Percentiles rank a stretch among this genome's conserved stretches.
phyloP scores from a whole-genome alignment of 2,888 invertebrate genomes.

The Leptinotarsa rubiginosa region DNA sequence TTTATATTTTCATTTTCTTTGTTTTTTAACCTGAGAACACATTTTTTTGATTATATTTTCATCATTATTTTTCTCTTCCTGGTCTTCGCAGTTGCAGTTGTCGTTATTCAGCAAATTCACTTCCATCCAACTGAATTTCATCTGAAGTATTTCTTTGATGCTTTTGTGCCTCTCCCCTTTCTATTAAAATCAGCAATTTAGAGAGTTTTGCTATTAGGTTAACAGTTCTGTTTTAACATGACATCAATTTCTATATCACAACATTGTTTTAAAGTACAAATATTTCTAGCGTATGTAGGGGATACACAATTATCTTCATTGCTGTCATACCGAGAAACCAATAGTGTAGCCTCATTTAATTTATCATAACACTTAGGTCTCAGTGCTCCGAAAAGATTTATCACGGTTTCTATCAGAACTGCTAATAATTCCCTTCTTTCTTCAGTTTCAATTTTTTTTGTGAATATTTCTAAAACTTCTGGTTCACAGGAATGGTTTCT shows the following conservation, averaged over 20 bases:
- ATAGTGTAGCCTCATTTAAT: background rate
- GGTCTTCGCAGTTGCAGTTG: background rate
- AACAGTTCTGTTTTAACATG: conserved; percentile 1
- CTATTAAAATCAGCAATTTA: conserved; percentile 35
- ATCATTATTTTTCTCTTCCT: conserved; percentile 32
- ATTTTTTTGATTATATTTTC: conserved; percentile 35
- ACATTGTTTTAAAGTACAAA: too few relatives aligned
- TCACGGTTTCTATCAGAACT: background rate
- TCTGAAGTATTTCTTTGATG: conserved; percentile 43
- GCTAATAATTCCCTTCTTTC: background rate
- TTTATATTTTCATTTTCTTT: too few relatives aligned
- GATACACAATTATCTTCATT: too few relatives aligned
- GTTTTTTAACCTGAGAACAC: conserved; percentile 25
- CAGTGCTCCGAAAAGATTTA: background rate
- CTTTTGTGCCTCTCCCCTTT: conserved; percentile 37
- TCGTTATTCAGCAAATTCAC: conserved; percentile 25
- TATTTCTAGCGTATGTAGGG: too few relatives aligned
- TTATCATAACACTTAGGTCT: background rate
- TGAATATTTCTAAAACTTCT: background rate
- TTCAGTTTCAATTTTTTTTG: background rate
- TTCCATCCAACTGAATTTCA: conserved; percentile 44
- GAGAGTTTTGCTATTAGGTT: conserved; percentile 28
- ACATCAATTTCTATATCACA: too few relatives aligned
- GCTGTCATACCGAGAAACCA: too few relatives aligned
- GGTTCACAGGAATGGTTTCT: background rate